These are phyloP conservation scores for Pogonophryne albipinna DNA, from an alignment of 2,797 vertebrate species.

Conservation along the genomic window DNA sequence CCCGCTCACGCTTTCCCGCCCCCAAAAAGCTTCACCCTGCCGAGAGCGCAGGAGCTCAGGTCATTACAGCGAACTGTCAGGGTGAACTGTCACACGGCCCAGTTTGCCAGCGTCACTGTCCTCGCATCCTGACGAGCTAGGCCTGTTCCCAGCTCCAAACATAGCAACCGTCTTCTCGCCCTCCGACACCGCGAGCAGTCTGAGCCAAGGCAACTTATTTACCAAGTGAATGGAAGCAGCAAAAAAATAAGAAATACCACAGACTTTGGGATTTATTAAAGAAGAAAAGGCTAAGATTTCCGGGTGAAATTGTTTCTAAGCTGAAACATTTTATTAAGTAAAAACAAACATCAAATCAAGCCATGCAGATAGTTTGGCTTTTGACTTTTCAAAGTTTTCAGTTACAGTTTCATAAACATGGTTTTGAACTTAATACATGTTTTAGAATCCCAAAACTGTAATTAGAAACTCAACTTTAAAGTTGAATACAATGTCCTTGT, in stretches of 20 bases:
- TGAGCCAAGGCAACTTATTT: constrained; percentile 59
- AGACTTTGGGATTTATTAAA: constrained; percentile 6
- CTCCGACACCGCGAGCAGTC: constrained; percentile 54
- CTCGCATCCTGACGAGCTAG: constrained; percentile 65
- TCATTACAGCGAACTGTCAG: constrained; percentile 85
- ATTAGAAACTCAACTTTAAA: too few species aligned
- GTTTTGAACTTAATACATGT: too few species aligned
- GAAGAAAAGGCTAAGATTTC: not conserved
- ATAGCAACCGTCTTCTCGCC: constrained; percentile 74
- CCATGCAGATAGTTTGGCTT: not conserved
- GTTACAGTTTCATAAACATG: too few species aligned
- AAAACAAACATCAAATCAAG: too few species aligned
- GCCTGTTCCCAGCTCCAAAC: constrained; percentile 74
- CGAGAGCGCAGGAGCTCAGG: constrained; percentile 77
- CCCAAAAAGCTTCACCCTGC: constrained; percentile 70
- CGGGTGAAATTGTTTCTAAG: not conserved
- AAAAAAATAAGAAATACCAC: constrained; percentile 6
- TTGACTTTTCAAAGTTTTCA: not conserved
- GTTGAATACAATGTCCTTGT: too few species aligned
- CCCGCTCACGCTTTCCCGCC: constrained; percentile 25
- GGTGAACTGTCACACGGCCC: constrained; percentile 75
- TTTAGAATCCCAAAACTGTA: too few species aligned
- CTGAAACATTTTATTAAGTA: not conserved
- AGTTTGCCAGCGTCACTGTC: constrained; percentile 69
- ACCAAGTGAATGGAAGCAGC: constrained; percentile 29